Base-by-base conservation (phyloP, 2,888 invertebrate genomes). In the Metellina segmentata region DNA sequence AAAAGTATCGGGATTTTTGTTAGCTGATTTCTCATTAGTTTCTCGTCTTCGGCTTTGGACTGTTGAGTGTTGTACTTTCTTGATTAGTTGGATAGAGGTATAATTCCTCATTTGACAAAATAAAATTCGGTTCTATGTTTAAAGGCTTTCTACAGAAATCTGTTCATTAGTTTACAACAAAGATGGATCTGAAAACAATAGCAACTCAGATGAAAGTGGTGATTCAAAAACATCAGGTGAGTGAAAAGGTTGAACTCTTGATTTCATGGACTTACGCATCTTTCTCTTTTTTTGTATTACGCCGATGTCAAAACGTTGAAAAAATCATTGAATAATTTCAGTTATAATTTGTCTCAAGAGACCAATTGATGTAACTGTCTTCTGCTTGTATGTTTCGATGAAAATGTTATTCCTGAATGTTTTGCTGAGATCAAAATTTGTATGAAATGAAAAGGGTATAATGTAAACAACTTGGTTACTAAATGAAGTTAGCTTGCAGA, bases 201-300 rank as follows among this genome's bases (percentile, higher is more conserved):
- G 89, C 91, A 79, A 83, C 92, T n/a, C 93, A 93, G 81, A 88
- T 93, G 87, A 93, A 93, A 90, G 85, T 87, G 77, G 93, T 93
- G 53, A 93, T 93, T 71, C 93, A 93, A 86, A 93, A 93, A 91
- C 93, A 93, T 86, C 93, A 93, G 93, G 93, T 93, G 87, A 89
- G 93, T 87, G 34, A 81, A 61, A 91, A 72, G 34, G 82, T 85
- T 85, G 75, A 71, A 20, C 48, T 81, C 9, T 16, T 81, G 51
- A 74, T 72, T 82, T 83, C 82, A 72, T 86, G 79, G 77, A 70
- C 72, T 49, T 82, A 78, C 34, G 34, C 34, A 83, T 74, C 34
- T 20, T 19, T 70, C 48, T 61, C 53, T 49, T 19, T 61, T n/a
- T 81, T 69, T 69, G 13, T 85, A 70, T 78, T 70, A 78, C 11